Evolutionary conservation across 2,888 invertebrate species (phyloP).

Genomic region (Zhuqinia jingwanae): DNA sequence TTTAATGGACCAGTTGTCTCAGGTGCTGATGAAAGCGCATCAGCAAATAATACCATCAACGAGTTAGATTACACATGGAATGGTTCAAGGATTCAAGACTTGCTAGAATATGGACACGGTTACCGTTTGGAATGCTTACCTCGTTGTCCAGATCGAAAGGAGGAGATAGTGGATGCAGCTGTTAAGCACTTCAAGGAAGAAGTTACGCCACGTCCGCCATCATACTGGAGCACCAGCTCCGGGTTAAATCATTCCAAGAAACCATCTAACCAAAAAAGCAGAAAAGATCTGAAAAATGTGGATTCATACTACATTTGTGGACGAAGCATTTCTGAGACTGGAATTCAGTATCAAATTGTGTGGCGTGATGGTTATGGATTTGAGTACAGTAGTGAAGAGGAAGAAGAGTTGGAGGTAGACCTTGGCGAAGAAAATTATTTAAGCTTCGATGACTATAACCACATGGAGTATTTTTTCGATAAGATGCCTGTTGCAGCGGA

Average conservation of each 20-base stretch:
- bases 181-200: conserved; percentile 57
- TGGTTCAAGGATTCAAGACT: conserved; percentile 47
- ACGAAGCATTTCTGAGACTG: conserved; percentile 61
- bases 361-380: conserved; percentile 74
- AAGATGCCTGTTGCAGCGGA: conserved; percentile 38
- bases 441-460: conserved; percentile 43
- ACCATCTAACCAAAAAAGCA: conserved; percentile 45
- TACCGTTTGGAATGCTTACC: conserved; percentile 44
- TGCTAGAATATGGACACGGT: conserved; percentile 49
- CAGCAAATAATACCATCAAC: conserved; percentile 15
- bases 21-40: not conserved
- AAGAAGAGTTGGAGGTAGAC: conserved; percentile 57
- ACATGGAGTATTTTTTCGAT: conserved; percentile 46
- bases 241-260: conserved; percentile 50
- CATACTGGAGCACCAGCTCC: conserved; percentile 70
- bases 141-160: conserved; percentile 20
- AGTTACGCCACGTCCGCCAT: conserved; percentile 62
- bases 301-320: conserved; percentile 76
- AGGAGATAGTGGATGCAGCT: conserved; percentile 18
- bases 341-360: conserved; percentile 71
- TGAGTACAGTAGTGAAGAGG: conserved; percentile 69
- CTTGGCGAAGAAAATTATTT: conserved; percentile 42
- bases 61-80: conserved; percentile 42
- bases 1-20: conserved; percentile 51
- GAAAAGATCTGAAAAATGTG: conserved; percentile 73